Conservation (phyloP, 1,140 invertebrate species). For the Achroia grisella region DNA sequence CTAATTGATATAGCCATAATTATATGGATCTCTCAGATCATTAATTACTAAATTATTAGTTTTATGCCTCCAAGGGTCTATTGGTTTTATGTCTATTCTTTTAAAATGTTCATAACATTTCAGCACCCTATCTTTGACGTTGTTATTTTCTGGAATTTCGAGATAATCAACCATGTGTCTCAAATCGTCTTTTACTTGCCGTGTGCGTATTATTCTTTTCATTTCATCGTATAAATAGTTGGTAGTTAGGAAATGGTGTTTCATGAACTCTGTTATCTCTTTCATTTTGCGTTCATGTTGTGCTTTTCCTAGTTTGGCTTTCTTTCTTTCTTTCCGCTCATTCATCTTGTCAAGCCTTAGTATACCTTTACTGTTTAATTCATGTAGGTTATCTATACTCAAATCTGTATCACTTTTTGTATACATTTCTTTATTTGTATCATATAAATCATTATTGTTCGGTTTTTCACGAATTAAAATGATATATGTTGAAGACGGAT, state of each 20-base stretch:
- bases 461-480: too few species aligned
- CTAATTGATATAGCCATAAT: slow-evolving; percentile 8
- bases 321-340: neutral
- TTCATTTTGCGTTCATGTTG: slow-evolving; percentile 20
- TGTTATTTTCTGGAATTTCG: slow-evolving; percentile 15
- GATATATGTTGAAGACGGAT: too few species aligned
- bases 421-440: too few species aligned
- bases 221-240: slow-evolving; percentile 32
- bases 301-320: neutral
- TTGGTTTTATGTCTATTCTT: neutral
- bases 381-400: too few species aligned
- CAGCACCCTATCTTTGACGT: slow-evolving; percentile 14
- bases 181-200: slow-evolving; percentile 18
- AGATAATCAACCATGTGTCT: slow-evolving; percentile 26
- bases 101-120: slow-evolving; percentile 8
- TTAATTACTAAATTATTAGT: slow-evolving; percentile 31
- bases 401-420: too few species aligned
- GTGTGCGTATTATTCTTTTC: slow-evolving; percentile 14
- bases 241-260: slow-evolving; percentile 16
- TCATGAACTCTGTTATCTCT: slow-evolving; percentile 22
- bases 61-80: slow-evolving; percentile 9
- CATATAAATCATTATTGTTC: too few species aligned
- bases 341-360: neutral
- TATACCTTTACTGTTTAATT: too few species aligned
- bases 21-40: slow-evolving; percentile 25